Evolutionary conservation across 2,888 invertebrate species (phyloP).

Genomic region (Subacronicta megacephala): DNA sequence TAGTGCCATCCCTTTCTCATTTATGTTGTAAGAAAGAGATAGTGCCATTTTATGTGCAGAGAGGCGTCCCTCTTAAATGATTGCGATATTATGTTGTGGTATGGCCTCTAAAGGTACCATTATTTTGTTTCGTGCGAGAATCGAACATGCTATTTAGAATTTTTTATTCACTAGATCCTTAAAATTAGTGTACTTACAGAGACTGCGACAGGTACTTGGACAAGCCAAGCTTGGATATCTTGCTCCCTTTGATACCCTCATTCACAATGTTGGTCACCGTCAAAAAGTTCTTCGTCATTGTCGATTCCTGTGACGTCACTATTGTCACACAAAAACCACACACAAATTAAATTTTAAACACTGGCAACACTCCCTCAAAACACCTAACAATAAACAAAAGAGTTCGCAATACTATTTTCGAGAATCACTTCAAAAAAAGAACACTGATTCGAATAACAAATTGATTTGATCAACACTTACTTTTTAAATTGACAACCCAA

Average conservation of each 20-base stretch:
- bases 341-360: constrained; percentile 55
- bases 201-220: constrained; percentile 94
- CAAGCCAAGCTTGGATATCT: constrained; percentile 92
- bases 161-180: not conserved
- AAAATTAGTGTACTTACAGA: constrained; percentile 90
- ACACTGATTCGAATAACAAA: constrained; percentile 50
- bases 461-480: constrained; percentile 72
- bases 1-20: no score
- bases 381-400: constrained; percentile 28
- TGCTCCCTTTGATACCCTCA: constrained; percentile 93
- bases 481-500: constrained; percentile 78
- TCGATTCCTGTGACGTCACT: constrained; percentile 86
- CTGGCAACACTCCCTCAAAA: constrained; percentile 40
- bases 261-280: constrained; percentile 91
- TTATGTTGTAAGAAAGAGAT: no score
- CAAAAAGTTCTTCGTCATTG: constrained; percentile 90
- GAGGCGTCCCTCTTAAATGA: no score
- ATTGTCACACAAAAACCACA: constrained; percentile 68
- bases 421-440: constrained; percentile 25
- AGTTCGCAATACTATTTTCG: constrained; percentile 12
- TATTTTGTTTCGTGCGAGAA: no score
- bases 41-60: no score
- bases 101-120: no score
- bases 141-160: no score
- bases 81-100: no score